Percentiles rank a stretch among this genome's conserved stretches.
Evolutionary conservation across 2,888 invertebrate species (phyloP).

Genomic region (Brenthis hecate): DNA sequence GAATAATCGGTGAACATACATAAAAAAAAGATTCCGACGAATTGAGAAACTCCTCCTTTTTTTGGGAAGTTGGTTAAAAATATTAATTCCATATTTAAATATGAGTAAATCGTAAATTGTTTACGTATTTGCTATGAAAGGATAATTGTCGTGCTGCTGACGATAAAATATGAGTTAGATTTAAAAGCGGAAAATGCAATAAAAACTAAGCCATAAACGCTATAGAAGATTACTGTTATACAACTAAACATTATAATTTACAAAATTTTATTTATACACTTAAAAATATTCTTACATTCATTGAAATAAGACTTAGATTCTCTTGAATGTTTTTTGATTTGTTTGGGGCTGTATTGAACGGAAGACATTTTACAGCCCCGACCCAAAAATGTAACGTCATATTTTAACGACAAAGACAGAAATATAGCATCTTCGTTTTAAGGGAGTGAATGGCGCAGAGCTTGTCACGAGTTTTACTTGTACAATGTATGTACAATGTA

Average conservation of each 20-base stretch:
- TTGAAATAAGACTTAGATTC: slow-evolving; percentile 4
- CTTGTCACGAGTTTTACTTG: background rate
- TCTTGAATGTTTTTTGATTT: background rate
- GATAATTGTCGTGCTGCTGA: slow-evolving; percentile 15
- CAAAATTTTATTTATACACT: background rate
- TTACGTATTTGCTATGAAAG: slow-evolving; percentile 13
- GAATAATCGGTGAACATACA: too few species aligned
- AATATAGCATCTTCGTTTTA: slow-evolving; percentile 13
- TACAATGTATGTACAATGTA: too few species aligned
- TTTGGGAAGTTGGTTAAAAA: too few species aligned
- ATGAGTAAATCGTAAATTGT: slow-evolving; percentile 2
- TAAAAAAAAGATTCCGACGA: too few species aligned
- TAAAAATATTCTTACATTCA: background rate
- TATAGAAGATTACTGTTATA: slow-evolving; percentile 12
- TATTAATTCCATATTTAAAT: too few species aligned
- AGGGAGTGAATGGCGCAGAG: slow-evolving; percentile 3
- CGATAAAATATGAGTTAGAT: slow-evolving; percentile 27
- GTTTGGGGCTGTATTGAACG: slow-evolving; percentile 7
- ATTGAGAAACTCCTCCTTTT: too few species aligned
- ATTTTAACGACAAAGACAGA: slow-evolving; percentile 31
- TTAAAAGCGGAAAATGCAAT: slow-evolving; percentile 30
- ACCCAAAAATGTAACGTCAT: slow-evolving; percentile 28
- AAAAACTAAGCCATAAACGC: slow-evolving; percentile 30
- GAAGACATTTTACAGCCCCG: slow-evolving; percentile 26
- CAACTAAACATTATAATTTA: slow-evolving; percentile 9